Evolutionary conservation across 2,888 invertebrate genomes (phyloP).

Genomic region (Crepidodera aurea): DNA sequence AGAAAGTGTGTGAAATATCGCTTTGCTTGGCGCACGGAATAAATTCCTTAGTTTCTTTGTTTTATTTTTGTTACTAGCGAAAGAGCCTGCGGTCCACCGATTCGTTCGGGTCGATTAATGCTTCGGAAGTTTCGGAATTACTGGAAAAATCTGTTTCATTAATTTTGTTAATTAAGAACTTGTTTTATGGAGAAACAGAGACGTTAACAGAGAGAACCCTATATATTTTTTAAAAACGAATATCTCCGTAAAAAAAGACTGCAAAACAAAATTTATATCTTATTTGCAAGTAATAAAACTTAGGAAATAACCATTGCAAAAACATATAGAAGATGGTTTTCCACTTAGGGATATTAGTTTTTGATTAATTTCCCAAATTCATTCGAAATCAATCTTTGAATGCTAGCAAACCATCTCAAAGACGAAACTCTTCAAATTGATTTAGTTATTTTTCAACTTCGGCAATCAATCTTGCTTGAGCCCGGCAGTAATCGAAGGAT

Average conservation of each 20-base stretch:
- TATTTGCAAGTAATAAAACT: no score
- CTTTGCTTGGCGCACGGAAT: constrained; percentile 8
- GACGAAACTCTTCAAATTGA: constrained; percentile 26
- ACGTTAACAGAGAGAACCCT: no score
- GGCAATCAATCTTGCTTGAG: constrained; percentile 31
- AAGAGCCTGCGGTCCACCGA: not conserved
- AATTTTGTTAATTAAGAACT: not conserved
- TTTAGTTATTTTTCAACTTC: constrained; percentile 33
- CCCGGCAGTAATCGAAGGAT: constrained; percentile 31
- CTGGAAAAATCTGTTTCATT: not conserved
- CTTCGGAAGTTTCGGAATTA: not conserved
- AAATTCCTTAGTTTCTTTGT: constrained; percentile 17
- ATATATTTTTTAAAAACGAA: no score
- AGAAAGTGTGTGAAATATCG: constrained; percentile 23
- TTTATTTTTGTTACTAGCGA: constrained; percentile 8
- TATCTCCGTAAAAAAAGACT: no score
- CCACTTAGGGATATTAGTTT: no score
- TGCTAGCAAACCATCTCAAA: not conserved
- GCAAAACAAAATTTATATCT: no score
- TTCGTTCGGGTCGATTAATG: constrained; percentile 5
- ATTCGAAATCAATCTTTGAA: not conserved
- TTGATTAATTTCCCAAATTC: constrained; percentile 53
- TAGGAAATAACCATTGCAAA: no score
- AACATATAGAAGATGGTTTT: no score
- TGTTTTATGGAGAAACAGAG: no score